These are phyloP conservation scores for Lamprologus ornatipinnis DNA, from an alignment of 2,113 vertebrate genomes.

Conservation along the genomic window DNA sequence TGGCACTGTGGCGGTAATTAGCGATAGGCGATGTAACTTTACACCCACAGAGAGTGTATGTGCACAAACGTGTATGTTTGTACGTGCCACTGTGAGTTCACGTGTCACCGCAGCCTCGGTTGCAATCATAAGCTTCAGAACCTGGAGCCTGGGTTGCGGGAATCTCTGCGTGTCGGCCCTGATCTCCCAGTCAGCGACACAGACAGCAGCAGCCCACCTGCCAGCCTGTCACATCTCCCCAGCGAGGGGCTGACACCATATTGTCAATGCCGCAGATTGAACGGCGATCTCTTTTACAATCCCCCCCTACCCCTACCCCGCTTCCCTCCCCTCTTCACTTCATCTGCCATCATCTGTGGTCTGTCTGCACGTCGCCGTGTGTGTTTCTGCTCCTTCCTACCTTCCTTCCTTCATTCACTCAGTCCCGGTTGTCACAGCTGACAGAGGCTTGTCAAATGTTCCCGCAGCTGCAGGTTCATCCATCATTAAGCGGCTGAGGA, in stretches of 20 bases:
- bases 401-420: constrained; percentile 56
- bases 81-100: constrained; percentile 24
- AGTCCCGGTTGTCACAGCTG: constrained; percentile 54
- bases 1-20: constrained; percentile 68
- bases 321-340: constrained; percentile 19
- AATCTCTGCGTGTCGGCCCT: constrained; percentile 46
- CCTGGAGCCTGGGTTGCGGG: constrained; percentile 22
- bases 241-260: constrained; percentile 53
- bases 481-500: constrained; percentile 63
- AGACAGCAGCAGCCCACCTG: constrained; percentile 62
- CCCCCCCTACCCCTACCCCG: neutral
- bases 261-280: constrained; percentile 64
- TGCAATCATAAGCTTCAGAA: constrained; percentile 37
- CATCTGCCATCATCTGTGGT: constrained; percentile 57
- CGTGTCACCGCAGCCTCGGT: constrained; percentile 34
- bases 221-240: constrained; percentile 59
- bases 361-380: constrained; percentile 24
- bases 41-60: constrained; percentile 36
- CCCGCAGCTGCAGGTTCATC: constrained; percentile 59
- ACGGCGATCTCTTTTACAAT: constrained; percentile 42
- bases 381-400: constrained; percentile 25
- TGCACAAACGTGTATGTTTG: neutral
- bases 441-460: constrained; percentile 64
- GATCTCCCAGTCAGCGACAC: constrained; percentile 60
- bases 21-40: constrained; percentile 64